Base-by-base conservation (phyloP, 2,888 invertebrate species). In the Neoscelio sp. region DNA sequence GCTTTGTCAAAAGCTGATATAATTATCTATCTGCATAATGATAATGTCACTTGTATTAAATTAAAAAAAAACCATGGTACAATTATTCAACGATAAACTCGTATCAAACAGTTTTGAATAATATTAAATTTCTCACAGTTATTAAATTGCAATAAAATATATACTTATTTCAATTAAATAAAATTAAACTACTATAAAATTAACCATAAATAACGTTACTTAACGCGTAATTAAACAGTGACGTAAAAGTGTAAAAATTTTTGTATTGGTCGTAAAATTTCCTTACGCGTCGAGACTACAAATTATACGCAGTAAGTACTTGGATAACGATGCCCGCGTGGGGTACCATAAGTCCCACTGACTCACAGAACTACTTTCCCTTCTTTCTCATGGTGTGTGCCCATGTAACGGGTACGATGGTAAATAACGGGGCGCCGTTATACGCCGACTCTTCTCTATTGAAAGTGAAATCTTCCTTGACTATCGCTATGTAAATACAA, bases 331-430 rank as follows among this genome's bases (percentile, higher is more conserved):
- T 8, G 64, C 44, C 44, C 62, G 68, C 62, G 78, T 64, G 70
- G 74, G 74, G 78, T 86, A 87, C 88, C 87, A 88, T 85, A 89
- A 89, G 89, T 86, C 87, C 89, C 87, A 89, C 87, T 88, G 89
- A 89, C 89, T 90, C 89, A 89, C 84, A 89, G 88, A 90, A 88
- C 89, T 87, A 89, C 89, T 89, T 90, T 89, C 89, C 89, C 88
- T 88, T 88, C 87, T 88, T 86, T 85, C 87, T 83, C 86, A 85
- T 76, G 78, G 80, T 80, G 82, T 78, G 79, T 64, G 77, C 54
- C 50, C 68, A 60, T 73, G 65, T 80, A 64, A 74, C 77, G 81
- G 65, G 70, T 73, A 40, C 67, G 78, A 76, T 67, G 64, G 81
- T 52, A 80, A 73, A 79, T 81, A 76, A 81, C 83, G 80, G 85